Evolutionary conservation across 2,113 vertebrate species (phyloP), one percentile per base, ranked within the genome.

Genomic region (Varanus salvator): DNA sequence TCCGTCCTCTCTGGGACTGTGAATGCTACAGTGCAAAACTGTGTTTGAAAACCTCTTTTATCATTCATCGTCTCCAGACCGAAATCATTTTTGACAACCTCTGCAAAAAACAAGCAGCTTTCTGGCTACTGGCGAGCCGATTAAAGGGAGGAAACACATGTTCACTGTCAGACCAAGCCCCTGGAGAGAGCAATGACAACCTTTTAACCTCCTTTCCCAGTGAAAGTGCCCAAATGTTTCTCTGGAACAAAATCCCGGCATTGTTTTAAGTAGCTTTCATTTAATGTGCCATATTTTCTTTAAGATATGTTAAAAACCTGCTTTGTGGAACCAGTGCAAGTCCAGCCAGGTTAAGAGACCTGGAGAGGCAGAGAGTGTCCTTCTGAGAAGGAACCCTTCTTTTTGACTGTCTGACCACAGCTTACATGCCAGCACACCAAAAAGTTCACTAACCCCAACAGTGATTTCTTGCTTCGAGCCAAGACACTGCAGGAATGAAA

Each of bases 91-190:
- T 97, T 98, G 98, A 98, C 97, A 97, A 97, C 97, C 97, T 97
- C 96, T 97, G 97, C 97, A 97, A 97, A 98, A 98, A 97, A 97
- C 97, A 97, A 95, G 97, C 97, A 98, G 96, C 97, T 97, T 97
- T 97, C 95, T 97, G 97, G 97, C 97, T 98, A 97, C 96, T 97
- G 97, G 98, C 95, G 95, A 97, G 96, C 96, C 98, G 97, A 98
- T 99, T 98, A 98, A 98, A 98, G 96, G 97, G 96, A 98, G 97
- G 98, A 98, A 98, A 98, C 98, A 99, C 98, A 98, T 99, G 98
- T 98, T 98, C 98, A 97, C 97, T 98, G 98, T 98, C 98, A 98
- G 97, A 97, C 95, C 90, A 93, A 96, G 97, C 96, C 98, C 97
- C 97, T 93, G 92, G 97, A 98, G 98, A 97, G 98, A 95, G 96